phyloP scores from a whole-genome alignment of 2,797 vertebrate genomes.

The Stomatorhinus walkeri region DNA sequence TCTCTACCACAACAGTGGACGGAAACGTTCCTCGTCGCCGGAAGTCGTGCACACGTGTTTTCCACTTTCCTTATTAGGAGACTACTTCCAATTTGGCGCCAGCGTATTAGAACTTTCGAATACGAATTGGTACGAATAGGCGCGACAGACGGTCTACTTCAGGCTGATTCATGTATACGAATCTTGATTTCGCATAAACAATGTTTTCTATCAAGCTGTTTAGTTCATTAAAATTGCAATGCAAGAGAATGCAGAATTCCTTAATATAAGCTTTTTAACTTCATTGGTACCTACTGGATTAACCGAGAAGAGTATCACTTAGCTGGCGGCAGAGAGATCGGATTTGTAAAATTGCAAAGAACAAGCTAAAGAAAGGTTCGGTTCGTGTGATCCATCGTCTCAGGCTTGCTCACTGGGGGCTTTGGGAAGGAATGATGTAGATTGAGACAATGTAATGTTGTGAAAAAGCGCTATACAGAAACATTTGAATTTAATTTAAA shows the following conservation, averaged over 20 bases:
- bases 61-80: not conserved
- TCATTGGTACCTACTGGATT: not conserved
- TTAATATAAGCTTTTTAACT: not conserved
- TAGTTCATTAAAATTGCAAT: not conserved
- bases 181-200: not conserved
- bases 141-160: not conserved
- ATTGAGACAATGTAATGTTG: not conserved
- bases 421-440: not conserved
- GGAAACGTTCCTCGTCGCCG: not conserved
- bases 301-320: not conserved
- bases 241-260: not conserved
- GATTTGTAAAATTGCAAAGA: not conserved
- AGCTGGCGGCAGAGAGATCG: not conserved
- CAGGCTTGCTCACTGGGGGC: not conserved
- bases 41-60: not conserved
- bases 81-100: not conserved
- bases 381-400: not conserved
- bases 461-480: not conserved
- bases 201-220: not conserved
- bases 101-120: not conserved
- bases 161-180: not conserved
- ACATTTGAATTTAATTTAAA: not conserved
- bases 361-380: constrained; percentile 32
- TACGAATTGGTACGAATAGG: too few species aligned
- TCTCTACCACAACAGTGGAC: not conserved